Evolutionary conservation across 2,113 vertebrate species (phyloP).

Genomic region (Pogona vitticeps): DNA sequence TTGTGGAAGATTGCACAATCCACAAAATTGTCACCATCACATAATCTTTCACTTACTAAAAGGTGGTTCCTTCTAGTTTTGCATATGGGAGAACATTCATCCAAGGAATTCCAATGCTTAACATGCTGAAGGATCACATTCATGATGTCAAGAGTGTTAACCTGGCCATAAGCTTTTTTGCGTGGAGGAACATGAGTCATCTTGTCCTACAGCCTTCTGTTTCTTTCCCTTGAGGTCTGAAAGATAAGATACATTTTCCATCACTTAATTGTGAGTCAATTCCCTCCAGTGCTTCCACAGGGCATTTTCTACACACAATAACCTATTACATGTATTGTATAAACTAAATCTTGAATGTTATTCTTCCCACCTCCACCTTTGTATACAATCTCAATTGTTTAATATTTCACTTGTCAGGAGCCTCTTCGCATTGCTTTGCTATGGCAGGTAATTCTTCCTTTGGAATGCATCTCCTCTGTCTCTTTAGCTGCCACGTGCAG

Average conservation of each 20-base stretch:
- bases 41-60: not conserved
- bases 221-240: not conserved
- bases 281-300: not conserved
- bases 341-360: not conserved
- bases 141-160: not conserved
- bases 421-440: slow-evolving; percentile 28
- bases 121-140: not conserved
- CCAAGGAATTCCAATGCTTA: not conserved
- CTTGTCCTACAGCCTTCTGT: not conserved
- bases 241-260: not conserved
- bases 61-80: not conserved
- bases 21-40: too few relatives aligned
- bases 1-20: not conserved
- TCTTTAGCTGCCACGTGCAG: slow-evolving; percentile 43
- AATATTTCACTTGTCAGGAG: slow-evolving; percentile 15
- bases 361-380: not conserved
- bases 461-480: not conserved
- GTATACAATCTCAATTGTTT: not conserved
- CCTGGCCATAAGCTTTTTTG: not conserved
- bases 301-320: not conserved
- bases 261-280: not conserved
- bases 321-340: not conserved
- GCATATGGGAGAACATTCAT: not conserved
- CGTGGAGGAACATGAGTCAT: not conserved
- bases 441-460: slow-evolving; percentile 23